Base-by-base conservation (phyloP, 1,140 invertebrate species). In the Drosophila nannoptera region DNA sequence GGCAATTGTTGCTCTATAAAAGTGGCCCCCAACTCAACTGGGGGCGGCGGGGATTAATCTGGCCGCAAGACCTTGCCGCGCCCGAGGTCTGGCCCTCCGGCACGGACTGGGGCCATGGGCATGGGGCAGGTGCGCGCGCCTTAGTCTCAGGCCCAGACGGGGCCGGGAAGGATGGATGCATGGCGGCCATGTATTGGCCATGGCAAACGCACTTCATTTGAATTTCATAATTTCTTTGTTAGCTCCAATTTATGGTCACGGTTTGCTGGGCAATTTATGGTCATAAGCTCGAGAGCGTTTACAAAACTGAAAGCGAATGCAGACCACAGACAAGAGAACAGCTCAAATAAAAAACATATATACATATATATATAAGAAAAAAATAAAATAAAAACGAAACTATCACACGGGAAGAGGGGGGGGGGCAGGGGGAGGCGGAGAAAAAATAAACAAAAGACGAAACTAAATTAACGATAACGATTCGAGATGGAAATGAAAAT, bases 171-270 rank as follows among this genome's bases (percentile, higher is more conserved):
- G 48, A 38, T 53, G 40, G n/a, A n/a, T 22, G 22, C 22, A 22
- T 22, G 22, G 22, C 22, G 22, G 22, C 22, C 22, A 22, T 22
- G 22, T 22, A 22, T 38, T 29, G 35, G 16, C 45, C 45, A 7
- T 35, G 52, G 49, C 42, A 59, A 86, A 86, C 81, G 81, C 81
- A 86, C 81, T 86, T 86, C 81, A 86, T 86, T 86, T 86, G 81
- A 86, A 86, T 86, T 86, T 86, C 81, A 86, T 86, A 86, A 86
- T 86, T 86, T 86, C 81, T 86, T 86, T 86, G 81, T 86, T 86
- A 86, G 81, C 81, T 86, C 81, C 81, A 86, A 86, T 86, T 86
- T 86, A 86, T 86, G 81, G 81, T 86, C 81, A 86, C 81, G 81
- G 81, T 86, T 86, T 75, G 82, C 74, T 86, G 71, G 77, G 71